A percentile compares a stretch with the other conserved stretches of the same genome.
These are phyloP conservation scores for Acrobasis repandana DNA, from an alignment of 2,888 invertebrate genomes.

Conservation along the genomic window DNA sequence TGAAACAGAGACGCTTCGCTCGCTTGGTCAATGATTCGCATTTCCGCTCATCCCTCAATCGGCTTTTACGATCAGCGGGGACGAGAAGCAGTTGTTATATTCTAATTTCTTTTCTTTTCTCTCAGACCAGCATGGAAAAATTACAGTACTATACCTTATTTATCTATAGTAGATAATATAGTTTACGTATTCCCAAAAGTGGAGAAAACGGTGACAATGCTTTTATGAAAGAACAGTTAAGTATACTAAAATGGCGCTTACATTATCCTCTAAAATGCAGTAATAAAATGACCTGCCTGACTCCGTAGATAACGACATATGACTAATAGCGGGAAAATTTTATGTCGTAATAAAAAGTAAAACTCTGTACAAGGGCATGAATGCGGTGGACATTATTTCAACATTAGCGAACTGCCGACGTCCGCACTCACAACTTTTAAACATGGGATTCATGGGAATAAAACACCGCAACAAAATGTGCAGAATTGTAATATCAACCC, in stretches of 20 bases:
- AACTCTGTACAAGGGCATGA: conserved; percentile 25
- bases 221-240: neutral
- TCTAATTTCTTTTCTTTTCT: too few species aligned
- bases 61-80: too few species aligned
- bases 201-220: neutral
- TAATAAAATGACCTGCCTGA: conserved; percentile 13
- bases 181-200: neutral
- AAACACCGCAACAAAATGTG: conserved; percentile 57
- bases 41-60: too few species aligned
- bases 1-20: too few species aligned
- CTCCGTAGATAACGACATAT: conserved; percentile 17
- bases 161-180: too few species aligned
- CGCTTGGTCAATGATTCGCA: too few species aligned
- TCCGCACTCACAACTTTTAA: conserved; percentile 56
- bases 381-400: conserved; percentile 58
- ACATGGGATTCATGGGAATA: conserved; percentile 48
- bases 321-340: conserved; percentile 17
- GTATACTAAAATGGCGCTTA: neutral
- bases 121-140: too few species aligned
- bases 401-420: conserved; percentile 66
- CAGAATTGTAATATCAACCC: conserved; percentile 61
- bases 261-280: conserved; percentile 12
- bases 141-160: too few species aligned
- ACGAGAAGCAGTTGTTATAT: too few species aligned
- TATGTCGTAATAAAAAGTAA: conserved; percentile 20